phyloP scores from a whole-genome alignment of 2,888 invertebrate genomes.

The Macaria notata region DNA sequence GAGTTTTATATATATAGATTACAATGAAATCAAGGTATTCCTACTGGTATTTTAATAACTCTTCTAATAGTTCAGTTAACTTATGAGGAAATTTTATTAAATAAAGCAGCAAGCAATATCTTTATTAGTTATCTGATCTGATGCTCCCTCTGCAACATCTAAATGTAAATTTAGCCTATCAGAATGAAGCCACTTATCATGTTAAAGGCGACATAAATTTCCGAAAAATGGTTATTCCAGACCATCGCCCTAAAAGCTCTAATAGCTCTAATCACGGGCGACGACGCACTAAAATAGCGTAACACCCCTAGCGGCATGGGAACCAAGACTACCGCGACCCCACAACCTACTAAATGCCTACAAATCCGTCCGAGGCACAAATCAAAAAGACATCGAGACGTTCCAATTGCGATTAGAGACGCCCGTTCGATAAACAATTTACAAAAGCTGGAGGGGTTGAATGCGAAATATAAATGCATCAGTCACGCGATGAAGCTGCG shows the following conservation, averaged over 20 bases:
- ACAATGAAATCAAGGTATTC: too few species aligned
- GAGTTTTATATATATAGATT: too few species aligned
- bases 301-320: slow-evolving; percentile 76
- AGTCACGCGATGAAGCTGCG: slow-evolving; percentile 64
- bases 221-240: slow-evolving; percentile 67
- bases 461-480: slow-evolving; percentile 68
- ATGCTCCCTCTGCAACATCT: slow-evolving; percentile 22
- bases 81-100: slow-evolving; percentile 7
- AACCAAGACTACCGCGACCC: slow-evolving; percentile 55
- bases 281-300: slow-evolving; percentile 79
- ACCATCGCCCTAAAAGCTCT: slow-evolving; percentile 73
- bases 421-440: slow-evolving; percentile 76
- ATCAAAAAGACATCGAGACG: slow-evolving; percentile 76
- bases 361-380: slow-evolving; percentile 68
- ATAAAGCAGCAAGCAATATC: slow-evolving; percentile 12
- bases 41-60: too few species aligned
- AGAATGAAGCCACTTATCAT: slow-evolving; percentile 32
- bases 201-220: slow-evolving; percentile 52
- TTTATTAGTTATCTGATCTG: slow-evolving; percentile 29
- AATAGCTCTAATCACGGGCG: slow-evolving; percentile 72
- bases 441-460: slow-evolving; percentile 60
- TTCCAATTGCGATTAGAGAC: slow-evolving; percentile 66
- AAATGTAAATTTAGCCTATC: slow-evolving; percentile 34
- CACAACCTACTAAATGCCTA: slow-evolving; percentile 68
- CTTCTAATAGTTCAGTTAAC: too few species aligned